phyloP scores from a whole-genome alignment of 2,888 invertebrate species.

The Brachylomia viminalis region DNA sequence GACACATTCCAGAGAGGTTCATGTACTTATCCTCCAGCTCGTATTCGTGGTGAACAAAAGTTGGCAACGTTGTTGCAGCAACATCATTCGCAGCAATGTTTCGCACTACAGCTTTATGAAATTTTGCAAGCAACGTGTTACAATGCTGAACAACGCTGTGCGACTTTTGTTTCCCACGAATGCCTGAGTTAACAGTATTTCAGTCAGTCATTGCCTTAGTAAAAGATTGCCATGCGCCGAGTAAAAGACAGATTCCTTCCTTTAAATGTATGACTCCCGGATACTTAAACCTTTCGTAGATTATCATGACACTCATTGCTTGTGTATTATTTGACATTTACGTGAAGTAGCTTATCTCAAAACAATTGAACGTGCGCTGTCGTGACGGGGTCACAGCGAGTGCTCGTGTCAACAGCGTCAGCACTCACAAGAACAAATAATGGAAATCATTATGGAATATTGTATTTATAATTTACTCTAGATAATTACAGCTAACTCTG shows the following conservation, averaged over 20 bases:
- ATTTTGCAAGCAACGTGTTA: not conserved
- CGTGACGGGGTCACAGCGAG: not conserved
- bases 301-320: not conserved
- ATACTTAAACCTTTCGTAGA: not conserved
- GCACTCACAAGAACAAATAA: not conserved
- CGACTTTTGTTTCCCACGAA: not conserved
- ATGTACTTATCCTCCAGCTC: not conserved
- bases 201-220: not conserved
- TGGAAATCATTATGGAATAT: not conserved
- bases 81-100: not conserved
- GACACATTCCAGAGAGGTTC: not conserved
- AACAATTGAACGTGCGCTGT: not conserved
- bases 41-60: not conserved
- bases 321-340: not conserved
- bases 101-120: not conserved
- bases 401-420: not conserved
- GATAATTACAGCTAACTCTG: not conserved
- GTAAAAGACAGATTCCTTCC: not conserved
- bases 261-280: not conserved
- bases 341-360: not conserved
- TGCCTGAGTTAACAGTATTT: not conserved
- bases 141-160: not conserved
- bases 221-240: slow-evolving; percentile 15
- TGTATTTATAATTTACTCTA: not conserved
- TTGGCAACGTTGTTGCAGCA: not conserved